Percentiles rank a stretch among this genome's conserved stretches.
Conservation (phyloP, 2,797 vertebrate species). For the Antennarius maculatus region DNA sequence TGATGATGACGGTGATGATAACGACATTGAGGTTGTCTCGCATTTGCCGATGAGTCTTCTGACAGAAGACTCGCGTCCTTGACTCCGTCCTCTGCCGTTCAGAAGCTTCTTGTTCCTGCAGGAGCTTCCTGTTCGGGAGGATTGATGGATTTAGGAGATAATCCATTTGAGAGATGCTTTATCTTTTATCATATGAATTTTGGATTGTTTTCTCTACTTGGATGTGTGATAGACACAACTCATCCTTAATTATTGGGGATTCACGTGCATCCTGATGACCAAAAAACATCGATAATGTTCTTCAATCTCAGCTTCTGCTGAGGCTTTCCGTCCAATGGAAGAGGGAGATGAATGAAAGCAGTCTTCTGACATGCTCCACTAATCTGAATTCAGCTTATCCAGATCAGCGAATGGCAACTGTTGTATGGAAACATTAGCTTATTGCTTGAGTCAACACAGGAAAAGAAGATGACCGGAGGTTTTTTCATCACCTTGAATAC, state of each 20-base stretch:
- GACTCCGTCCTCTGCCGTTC: conserved; percentile 4
- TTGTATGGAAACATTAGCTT: conserved; percentile 17
- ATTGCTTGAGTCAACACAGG: conserved; percentile 9
- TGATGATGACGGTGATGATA: conserved; percentile 10
- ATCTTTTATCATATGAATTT: too few relatives aligned
- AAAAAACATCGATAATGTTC: conserved; percentile 9
- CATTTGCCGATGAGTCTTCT: conserved; percentile 3
- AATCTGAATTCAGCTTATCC: background rate
- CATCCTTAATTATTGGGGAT: conserved; percentile 13
- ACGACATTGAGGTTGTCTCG: background rate
- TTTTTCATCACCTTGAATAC: too few relatives aligned
- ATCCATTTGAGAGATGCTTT: background rate
- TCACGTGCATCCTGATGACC: conserved; percentile 22
- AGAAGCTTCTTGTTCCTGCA: conserved; percentile 11
- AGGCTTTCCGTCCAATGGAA: background rate
- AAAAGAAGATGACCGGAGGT: background rate
- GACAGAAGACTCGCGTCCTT: conserved; percentile 17
- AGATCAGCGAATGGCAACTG: conserved; percentile 23
- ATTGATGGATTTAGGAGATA: conserved; percentile 4
- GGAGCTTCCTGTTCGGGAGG: background rate
- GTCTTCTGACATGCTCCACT: background rate
- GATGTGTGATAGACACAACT: too few relatives aligned
- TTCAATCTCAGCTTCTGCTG: background rate
- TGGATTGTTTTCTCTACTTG: too few relatives aligned
- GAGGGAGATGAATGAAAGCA: conserved; percentile 5